A percentile compares a stretch with the other conserved stretches of the same genome.
phyloP scores from a whole-genome alignment of 2,888 invertebrate genomes.

The Meliscaeva auricollis region DNA sequence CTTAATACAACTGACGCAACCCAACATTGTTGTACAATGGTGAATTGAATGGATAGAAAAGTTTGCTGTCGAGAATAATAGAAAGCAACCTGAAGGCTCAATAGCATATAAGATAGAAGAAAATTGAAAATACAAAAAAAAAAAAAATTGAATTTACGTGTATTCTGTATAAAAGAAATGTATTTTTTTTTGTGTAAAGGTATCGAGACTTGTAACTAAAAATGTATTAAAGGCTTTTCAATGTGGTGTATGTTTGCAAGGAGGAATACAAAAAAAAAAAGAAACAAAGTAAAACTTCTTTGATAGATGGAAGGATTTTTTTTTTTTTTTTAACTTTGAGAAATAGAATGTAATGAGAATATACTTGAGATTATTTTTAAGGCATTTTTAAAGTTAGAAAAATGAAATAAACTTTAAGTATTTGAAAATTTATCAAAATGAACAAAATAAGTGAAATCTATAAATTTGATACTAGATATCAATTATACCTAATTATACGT shows the following conservation, averaged over 20 bases:
- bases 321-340: no score
- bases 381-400: slow-evolving; percentile 1
- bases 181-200: slow-evolving; percentile 36
- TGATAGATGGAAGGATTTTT: background rate
- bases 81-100: slow-evolving; percentile 25
- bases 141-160: slow-evolving; percentile 47
- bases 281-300: background rate
- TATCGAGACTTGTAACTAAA: slow-evolving; percentile 56
- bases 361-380: no score
- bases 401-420: no score
- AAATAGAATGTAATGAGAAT: no score
- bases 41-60: slow-evolving; percentile 2
- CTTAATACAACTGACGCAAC: slow-evolving; percentile 46
- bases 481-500: no score
- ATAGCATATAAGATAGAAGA: slow-evolving; percentile 8
- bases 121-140: slow-evolving; percentile 15
- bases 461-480: no score
- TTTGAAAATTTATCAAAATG: no score
- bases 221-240: slow-evolving; percentile 34
- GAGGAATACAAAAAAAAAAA: background rate
- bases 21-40: slow-evolving; percentile 15
- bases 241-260: background rate
- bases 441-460: no score
- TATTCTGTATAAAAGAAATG: slow-evolving; percentile 20
- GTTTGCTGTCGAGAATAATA: slow-evolving; percentile 27